These are phyloP conservation scores for Pangasius sanitwongsei DNA, from an alignment of 2,797 vertebrate species.

Conservation along the genomic window DNA sequence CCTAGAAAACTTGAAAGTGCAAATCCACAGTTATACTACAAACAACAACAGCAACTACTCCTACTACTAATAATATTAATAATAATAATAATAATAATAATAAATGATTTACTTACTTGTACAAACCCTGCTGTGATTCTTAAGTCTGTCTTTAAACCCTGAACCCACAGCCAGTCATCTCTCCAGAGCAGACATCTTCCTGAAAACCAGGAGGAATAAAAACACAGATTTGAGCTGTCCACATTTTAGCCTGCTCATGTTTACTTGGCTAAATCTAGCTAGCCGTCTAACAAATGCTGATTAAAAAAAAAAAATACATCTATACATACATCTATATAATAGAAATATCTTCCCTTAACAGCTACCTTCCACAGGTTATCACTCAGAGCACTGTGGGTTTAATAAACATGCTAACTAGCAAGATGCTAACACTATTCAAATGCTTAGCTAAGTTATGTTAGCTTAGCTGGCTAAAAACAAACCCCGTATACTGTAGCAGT, in stretches of 20 bases:
- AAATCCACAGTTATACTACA: background rate
- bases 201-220: background rate
- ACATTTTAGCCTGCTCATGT: background rate
- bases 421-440: background rate
- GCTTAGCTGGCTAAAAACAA: background rate
- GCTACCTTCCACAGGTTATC: background rate
- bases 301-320: background rate
- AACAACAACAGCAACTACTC: background rate
- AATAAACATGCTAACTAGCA: background rate
- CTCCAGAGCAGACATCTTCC: constrained; percentile 15
- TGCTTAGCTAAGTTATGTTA: background rate
- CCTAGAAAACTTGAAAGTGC: no score
- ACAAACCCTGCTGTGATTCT: constrained; percentile 46
- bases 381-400: background rate
- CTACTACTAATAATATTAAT: background rate
- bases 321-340: background rate
- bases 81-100: background rate
- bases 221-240: background rate
- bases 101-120: constrained; percentile 51
- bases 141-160: constrained; percentile 42
- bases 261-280: background rate
- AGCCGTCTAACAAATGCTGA: background rate
- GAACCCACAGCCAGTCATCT: constrained; percentile 44
- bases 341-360: background rate
- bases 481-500: background rate